Percentiles rank a stretch among this genome's conserved stretches.
Evolutionary conservation across 2,888 invertebrate genomes (phyloP).

Genomic region (Prostheceraeus crozeri): DNA sequence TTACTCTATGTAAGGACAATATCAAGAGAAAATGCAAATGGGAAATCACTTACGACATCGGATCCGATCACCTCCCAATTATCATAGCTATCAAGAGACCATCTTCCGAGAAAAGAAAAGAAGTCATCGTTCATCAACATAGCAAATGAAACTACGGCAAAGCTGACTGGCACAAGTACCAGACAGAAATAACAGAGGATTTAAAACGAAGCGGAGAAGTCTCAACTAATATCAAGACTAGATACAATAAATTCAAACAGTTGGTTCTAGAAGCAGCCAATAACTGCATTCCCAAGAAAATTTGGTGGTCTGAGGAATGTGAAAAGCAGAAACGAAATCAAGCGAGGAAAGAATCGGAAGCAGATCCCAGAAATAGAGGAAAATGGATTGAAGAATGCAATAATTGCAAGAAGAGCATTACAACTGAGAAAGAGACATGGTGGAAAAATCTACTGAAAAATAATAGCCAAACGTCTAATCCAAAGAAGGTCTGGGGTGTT

Average conservation of each 20-base stretch:
- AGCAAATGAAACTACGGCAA: too few relatives aligned
- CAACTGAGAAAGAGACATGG: background rate
- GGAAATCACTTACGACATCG: background rate
- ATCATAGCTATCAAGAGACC: conserved; percentile 3
- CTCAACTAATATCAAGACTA: background rate
- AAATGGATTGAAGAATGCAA: background rate
- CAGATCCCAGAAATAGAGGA: background rate
- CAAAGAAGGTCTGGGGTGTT: too few relatives aligned
- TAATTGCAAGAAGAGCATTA: background rate
- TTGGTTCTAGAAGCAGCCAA: background rate
- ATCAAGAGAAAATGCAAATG: background rate
- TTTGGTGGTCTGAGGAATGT: conserved; percentile 16
- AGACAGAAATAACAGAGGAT: too few relatives aligned
- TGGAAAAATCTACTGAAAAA: background rate
- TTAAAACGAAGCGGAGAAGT: too few relatives aligned
- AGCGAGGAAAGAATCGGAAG: background rate
- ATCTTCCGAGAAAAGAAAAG: too few relatives aligned
- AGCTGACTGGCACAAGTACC: too few relatives aligned
- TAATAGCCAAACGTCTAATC: too few relatives aligned
- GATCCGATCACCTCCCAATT: conserved; percentile 27
- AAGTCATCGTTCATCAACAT: too few relatives aligned
- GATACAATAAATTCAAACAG: background rate
- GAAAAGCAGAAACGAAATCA: background rate
- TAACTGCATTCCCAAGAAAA: background rate
- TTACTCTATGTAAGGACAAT: conserved; percentile 14